Conservation (phyloP, 2,113 vertebrate species). For the Toxotes chatareus region DNA sequence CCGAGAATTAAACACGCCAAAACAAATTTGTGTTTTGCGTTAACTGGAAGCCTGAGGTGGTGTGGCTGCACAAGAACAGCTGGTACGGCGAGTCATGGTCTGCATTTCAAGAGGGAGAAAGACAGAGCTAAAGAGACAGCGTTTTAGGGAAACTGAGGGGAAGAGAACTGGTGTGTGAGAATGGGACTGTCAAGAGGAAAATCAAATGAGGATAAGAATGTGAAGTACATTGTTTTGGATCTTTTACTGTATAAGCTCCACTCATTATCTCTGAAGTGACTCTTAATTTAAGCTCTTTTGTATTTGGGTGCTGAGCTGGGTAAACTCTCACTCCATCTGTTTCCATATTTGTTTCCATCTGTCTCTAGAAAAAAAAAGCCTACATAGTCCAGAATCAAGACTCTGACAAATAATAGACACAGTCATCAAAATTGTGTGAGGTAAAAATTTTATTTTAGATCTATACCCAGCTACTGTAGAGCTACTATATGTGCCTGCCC, state of each 20-base stretch:
- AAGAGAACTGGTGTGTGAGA: not conserved
- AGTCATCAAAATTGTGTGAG: not conserved
- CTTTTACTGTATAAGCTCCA: not conserved
- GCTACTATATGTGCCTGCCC: not conserved
- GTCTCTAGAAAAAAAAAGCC: not conserved
- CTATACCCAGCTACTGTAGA: not conserved
- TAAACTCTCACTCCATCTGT: conserved; percentile 11
- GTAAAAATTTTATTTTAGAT: conserved; percentile 2
- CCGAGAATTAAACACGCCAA: conserved; percentile 26
- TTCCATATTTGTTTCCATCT: conserved; percentile 18
- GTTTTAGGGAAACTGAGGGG: not conserved
- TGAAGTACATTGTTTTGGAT: not conserved
- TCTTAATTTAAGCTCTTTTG: conserved; percentile 13
- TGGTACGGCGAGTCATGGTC: conserved; percentile 26
- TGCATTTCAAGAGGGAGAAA: conserved; percentile 3
- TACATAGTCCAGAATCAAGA: not conserved
- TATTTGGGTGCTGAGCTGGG: not conserved
- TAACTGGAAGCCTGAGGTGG: not conserved
- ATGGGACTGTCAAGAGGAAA: conserved; percentile 14
- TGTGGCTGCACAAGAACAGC: conserved; percentile 12
- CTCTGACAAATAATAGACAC: not conserved
- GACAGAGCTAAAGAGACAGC: not conserved
- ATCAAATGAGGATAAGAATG: not conserved
- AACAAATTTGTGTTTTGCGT: conserved; percentile 41
- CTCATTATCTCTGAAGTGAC: conserved; percentile 20